These are phyloP conservation scores for Schizaphis graminum DNA, from an alignment of 2,888 invertebrate species.

Conservation along the genomic window DNA sequence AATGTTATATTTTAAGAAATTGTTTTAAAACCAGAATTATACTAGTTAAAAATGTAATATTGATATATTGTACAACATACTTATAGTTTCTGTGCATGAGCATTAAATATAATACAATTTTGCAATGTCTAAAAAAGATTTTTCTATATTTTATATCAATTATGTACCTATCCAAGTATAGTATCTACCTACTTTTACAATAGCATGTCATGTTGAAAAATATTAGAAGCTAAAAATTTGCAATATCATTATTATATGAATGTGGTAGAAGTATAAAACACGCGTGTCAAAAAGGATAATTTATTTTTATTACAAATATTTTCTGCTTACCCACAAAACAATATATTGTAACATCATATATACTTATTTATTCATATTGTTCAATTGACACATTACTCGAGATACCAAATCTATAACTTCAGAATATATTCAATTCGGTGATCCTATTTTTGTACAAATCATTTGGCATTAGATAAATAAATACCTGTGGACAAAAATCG, in stretches of 20 bases:
- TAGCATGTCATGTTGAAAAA: neutral
- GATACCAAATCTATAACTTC: neutral
- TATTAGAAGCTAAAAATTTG: neutral
- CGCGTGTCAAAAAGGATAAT: constrained; percentile 2
- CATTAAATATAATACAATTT: neutral
- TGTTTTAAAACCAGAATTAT: neutral
- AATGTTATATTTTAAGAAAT: neutral
- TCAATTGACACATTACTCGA: neutral
- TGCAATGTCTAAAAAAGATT: neutral
- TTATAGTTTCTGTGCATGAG: neutral
- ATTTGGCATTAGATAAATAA: neutral
- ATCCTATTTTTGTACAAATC: neutral
- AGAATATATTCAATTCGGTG: neutral
- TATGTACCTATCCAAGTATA: neutral
- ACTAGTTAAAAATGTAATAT: neutral
- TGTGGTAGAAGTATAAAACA: neutral
- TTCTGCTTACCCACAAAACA: neutral
- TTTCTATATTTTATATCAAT: neutral
- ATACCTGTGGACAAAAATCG: neutral
- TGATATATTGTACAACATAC: neutral
- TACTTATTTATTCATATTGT: neutral
- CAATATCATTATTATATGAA: neutral
- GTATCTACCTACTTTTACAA: neutral
- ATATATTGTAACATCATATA: neutral
- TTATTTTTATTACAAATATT: constrained; percentile 17